Percentiles rank a stretch among this genome's conserved stretches.
phyloP scores from a whole-genome alignment of 1,140 invertebrate genomes.

The Ephestia elutella region DNA sequence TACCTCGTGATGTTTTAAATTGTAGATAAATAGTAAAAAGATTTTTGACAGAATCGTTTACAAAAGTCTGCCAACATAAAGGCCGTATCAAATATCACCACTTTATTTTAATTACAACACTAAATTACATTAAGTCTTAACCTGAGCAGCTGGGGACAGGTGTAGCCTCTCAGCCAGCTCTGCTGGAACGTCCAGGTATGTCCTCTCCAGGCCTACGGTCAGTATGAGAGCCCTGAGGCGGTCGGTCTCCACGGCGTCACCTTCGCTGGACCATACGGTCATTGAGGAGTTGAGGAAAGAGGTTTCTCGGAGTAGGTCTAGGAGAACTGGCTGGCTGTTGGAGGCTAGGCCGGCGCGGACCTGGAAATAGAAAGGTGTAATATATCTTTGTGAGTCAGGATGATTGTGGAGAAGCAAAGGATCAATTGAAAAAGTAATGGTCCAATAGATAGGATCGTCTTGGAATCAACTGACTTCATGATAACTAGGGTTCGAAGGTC shows the following conservation, averaged over 20 bases:
- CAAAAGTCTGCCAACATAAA: neutral
- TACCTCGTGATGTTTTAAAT: too few species aligned
- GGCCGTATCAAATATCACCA: neutral
- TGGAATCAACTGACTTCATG: too few species aligned
- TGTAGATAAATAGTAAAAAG: too few species aligned
- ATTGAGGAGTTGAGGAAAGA: constrained; percentile 74
- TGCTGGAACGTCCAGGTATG: constrained; percentile 82
- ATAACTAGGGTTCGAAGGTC: too few species aligned
- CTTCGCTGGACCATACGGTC: constrained; percentile 82
- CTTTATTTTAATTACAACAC: neutral
- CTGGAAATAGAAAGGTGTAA: constrained; percentile 73
- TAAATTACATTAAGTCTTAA: constrained; percentile 33
- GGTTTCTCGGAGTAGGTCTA: constrained; percentile 71
- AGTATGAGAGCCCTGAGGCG: constrained; percentile 77
- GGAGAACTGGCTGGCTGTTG: constrained; percentile 75
- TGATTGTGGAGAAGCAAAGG: too few species aligned
- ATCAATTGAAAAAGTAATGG: too few species aligned
- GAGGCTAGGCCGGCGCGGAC: constrained; percentile 84
- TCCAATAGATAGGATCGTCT: too few species aligned
- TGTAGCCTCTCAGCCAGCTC: constrained; percentile 73
- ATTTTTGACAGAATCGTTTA: too few species aligned
- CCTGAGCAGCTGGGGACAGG: constrained; percentile 48
- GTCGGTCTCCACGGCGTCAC: constrained; percentile 77
- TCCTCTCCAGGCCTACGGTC: constrained; percentile 76
- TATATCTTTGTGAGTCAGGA: too few species aligned